Conservation (phyloP, 2,888 invertebrate species). For the Pollenia amentaria region DNA sequence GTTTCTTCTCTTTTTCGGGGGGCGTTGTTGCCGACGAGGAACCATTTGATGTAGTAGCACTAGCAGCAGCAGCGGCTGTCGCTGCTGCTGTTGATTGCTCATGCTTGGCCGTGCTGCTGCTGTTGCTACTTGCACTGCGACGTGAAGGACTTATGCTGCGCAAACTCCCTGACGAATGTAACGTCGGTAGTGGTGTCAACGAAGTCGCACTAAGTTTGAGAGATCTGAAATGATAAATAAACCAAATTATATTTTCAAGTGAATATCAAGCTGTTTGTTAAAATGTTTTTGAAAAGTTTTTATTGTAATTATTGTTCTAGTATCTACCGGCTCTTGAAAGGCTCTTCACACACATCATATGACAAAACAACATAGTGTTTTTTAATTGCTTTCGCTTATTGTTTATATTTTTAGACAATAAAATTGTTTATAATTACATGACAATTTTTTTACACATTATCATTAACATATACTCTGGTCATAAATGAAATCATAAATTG, state of each 20-base stretch:
- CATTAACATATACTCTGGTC: too few relatives aligned
- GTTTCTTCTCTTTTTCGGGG: conserved; percentile 83
- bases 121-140: conserved; percentile 76
- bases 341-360: neutral
- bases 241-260: neutral
- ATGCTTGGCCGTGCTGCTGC: conserved; percentile 80
- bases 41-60: conserved; percentile 69
- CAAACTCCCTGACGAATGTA: conserved; percentile 78
- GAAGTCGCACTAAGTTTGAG: conserved; percentile 78
- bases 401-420: conserved; percentile 32
- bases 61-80: conserved; percentile 73
- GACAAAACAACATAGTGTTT: conserved; percentile 1
- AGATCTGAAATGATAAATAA: conserved; percentile 76
- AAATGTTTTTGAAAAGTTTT: conserved; percentile 6
- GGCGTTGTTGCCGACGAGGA: conserved; percentile 65
- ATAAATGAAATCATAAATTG: neutral
- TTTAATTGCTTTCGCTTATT: conserved; percentile 32
- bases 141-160: conserved; percentile 80
- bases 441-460: too few relatives aligned
- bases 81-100: conserved; percentile 75
- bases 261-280: conserved; percentile 13
- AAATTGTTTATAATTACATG: conserved; percentile 40
- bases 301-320: conserved; percentile 17
- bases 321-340: neutral
- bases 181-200: conserved; percentile 76